Evolutionary conservation across 2,888 invertebrate species (phyloP), one percentile per base, ranked within the genome.

Genomic region (Pimpla rufipes): DNA sequence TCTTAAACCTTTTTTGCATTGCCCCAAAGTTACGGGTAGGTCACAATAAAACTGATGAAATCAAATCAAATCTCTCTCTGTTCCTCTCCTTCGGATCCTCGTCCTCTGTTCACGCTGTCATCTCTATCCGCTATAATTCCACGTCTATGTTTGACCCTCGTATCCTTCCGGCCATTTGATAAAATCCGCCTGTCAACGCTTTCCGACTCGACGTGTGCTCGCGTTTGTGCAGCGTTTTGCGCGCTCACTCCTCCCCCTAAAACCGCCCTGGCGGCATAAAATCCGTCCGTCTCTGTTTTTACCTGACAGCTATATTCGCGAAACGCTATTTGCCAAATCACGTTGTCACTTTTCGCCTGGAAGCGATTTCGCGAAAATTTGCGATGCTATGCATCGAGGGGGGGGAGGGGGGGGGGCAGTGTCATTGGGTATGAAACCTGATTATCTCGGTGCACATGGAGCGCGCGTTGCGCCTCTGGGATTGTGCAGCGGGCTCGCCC

Each of bases 251-350:
- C 29, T 29, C n/a, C n/a, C 59, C 16, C 8, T 10, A 21, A 23
- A n/a, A 55, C 23, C 11, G 29, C 47, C n/a, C 55, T 55, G 11
- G 11, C 55, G 55, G 21, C 29, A 52, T 37, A 78, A 82, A 82
- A 75, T 82, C 16, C 50, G 50, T 23, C 52, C 42, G 77, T 59
- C 10, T 3, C 52, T n/a, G 5, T 66, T 78, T 73, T 52, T 18
- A 18, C n/a, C 18, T 6, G 16, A 35, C 67, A 45, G 10, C 21
- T 40, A 2, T 37, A 40, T 18, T 40, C 64, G 29, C 50, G 16
- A 55, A 78, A 55, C 23, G 52, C 52, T 78, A 64, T 73, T 52
- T 57, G 45, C 10, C 35, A 59, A 68, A 74, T 82, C 50, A 57
- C 68, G 52, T 71, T 74, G 40, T 45, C 45, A 35, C 68, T 40